Percentiles rank a stretch among this genome's conserved stretches.
Evolutionary conservation across 2,888 invertebrate species (phyloP).

Genomic region (Callosobruchus maculatus): DNA sequence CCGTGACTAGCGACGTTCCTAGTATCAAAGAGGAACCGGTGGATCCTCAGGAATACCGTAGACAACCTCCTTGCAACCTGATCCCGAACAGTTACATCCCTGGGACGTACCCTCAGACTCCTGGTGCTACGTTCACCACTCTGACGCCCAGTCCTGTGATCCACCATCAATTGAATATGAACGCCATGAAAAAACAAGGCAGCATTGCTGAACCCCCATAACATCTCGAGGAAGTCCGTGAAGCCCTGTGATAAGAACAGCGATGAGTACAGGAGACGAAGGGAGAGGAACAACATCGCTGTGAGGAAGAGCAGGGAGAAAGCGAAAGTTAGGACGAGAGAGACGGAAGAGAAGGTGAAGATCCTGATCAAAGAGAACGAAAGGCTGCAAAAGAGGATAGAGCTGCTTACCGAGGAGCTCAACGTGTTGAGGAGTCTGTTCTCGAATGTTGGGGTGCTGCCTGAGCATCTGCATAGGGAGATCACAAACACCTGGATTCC

Average conservation of each 20-base stretch:
- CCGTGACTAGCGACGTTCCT: conserved; percentile 60
- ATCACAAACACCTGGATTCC: conserved; percentile 63
- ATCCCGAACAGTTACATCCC: conserved; percentile 48
- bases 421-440: conserved; percentile 74
- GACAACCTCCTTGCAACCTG: conserved; percentile 53
- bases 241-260: conserved; percentile 88
- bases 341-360: conserved; percentile 92
- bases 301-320: conserved; percentile 95
- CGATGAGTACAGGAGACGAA: conserved; percentile 86
- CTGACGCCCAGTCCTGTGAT: conserved; percentile 56
- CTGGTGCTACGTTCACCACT: conserved; percentile 52
- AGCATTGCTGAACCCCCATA: conserved; percentile 47
- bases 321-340: conserved; percentile 88
- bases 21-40: conserved; percentile 86
- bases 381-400: conserved; percentile 83
- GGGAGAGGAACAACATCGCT: conserved; percentile 95
- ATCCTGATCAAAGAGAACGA: conserved; percentile 89
- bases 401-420: conserved; percentile 87
- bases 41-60: conserved; percentile 71
- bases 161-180: conserved; percentile 51
- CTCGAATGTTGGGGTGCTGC: conserved; percentile 65
- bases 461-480: conserved; percentile 66
- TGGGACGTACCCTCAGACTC: conserved; percentile 32
- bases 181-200: conserved; percentile 45
- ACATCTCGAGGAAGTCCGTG: conserved; percentile 44